These are phyloP conservation scores for Rotaria sp. DNA, from an alignment of 2,888 invertebrate species.

Conservation along the genomic window DNA sequence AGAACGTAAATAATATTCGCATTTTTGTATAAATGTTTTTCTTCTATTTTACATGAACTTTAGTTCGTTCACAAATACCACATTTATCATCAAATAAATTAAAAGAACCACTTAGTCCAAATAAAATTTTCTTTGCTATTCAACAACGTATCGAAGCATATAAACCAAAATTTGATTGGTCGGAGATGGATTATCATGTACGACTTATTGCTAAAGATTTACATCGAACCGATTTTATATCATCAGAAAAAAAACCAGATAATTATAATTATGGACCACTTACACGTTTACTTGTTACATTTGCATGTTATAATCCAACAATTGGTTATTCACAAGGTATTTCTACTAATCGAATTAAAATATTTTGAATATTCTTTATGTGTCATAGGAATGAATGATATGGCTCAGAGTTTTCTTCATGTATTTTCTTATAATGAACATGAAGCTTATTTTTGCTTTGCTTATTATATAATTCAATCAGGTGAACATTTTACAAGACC, in stretches of 20 bases:
- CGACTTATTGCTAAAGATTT: constrained; percentile 16
- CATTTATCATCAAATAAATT: not conserved
- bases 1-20: not conserved
- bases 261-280: not conserved
- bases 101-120: not conserved
- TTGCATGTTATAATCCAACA: not conserved
- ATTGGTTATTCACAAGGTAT: constrained; percentile 18
- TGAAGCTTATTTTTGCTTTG: constrained; percentile 19
- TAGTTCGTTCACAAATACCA: not conserved
- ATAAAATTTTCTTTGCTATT: not conserved
- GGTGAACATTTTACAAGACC: constrained; percentile 14
- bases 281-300: constrained; percentile 16
- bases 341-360: not conserved
- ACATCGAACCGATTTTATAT: constrained; percentile 8
- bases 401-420: constrained; percentile 17
- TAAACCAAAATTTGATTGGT: not conserved
- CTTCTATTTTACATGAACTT: not conserved
- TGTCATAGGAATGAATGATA: constrained; percentile 10
- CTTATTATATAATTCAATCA: constrained; percentile 12
- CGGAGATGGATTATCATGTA: constrained; percentile 2
- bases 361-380: not conserved
- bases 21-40: not conserved
- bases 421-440: constrained; percentile 4
- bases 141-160: constrained; percentile 28
- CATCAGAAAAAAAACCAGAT: not conserved